Conservation (phyloP, 2,888 invertebrate genomes). For the Acronicta alni region DNA sequence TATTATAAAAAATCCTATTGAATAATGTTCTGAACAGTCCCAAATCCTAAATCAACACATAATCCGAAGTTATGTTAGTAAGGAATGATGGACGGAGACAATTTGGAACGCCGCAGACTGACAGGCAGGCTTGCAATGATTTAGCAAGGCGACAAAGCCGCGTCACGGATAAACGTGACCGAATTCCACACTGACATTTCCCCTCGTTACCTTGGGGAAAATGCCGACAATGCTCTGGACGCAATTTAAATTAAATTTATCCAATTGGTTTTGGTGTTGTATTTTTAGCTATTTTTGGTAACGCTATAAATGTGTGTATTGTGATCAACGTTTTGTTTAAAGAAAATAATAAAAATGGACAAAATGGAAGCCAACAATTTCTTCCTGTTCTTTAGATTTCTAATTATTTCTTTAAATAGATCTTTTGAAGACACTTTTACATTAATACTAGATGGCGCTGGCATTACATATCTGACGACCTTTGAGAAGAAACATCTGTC, state of each 20-base stretch:
- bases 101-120: constrained; percentile 37
- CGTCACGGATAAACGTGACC: constrained; percentile 39
- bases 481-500: too few relatives aligned
- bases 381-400: too few relatives aligned
- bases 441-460: too few relatives aligned
- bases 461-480: too few relatives aligned
- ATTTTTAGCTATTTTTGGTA: too few relatives aligned
- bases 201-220: constrained; percentile 24
- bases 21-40: neutral
- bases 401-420: too few relatives aligned
- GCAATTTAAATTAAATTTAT: constrained; percentile 20
- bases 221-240: constrained; percentile 18
- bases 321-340: too few relatives aligned
- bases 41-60: constrained; percentile 18
- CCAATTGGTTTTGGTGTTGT: constrained; percentile 17
- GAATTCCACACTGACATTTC: constrained; percentile 41
- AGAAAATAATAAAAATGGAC: too few relatives aligned
- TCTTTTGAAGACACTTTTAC: too few relatives aligned
- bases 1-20: neutral
- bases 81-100: constrained; percentile 32
- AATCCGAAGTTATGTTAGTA: constrained; percentile 17
- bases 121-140: constrained; percentile 29
- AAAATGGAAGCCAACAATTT: too few relatives aligned
- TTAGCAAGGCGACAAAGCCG: constrained; percentile 16
- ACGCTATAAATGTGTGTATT: too few relatives aligned